A percentile compares a stretch with the other conserved stretches of the same genome.
Conservation (phyloP, 2,113 vertebrate species). For the Vidua chalybeata region DNA sequence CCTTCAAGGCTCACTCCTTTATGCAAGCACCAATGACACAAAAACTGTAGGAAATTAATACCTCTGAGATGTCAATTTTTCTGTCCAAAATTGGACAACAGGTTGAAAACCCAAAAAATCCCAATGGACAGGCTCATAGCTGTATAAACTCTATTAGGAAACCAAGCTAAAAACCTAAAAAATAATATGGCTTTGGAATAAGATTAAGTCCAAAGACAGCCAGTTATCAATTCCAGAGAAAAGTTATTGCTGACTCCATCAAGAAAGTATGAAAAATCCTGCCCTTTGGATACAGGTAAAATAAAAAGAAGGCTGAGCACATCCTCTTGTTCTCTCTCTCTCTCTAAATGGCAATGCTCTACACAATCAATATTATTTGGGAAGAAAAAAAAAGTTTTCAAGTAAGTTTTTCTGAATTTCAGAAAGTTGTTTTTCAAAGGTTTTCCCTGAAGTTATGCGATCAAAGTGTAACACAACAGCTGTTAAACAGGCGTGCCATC, state of each 20-base stretch:
- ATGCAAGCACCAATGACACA: neutral
- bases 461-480: neutral
- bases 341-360: neutral
- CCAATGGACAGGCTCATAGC: neutral
- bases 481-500: neutral
- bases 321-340: neutral
- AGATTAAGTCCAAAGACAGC: neutral
- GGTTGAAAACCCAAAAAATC: neutral
- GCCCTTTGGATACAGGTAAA: neutral
- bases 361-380: neutral
- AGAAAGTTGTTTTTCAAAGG: neutral
- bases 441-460: neutral
- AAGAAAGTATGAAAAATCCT: neutral
- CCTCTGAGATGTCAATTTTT: neutral
- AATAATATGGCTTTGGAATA: neutral
- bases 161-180: neutral
- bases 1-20: neutral
- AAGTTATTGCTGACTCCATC: neutral
- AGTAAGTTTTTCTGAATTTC: neutral
- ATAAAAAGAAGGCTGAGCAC: neutral
- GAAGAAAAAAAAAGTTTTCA: neutral
- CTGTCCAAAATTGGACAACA: neutral
- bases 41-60: neutral
- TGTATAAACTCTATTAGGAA: neutral
- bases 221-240: neutral